Evolutionary conservation across 2,888 invertebrate genomes (phyloP).

Genomic region (Drosophila anceps): DNA sequence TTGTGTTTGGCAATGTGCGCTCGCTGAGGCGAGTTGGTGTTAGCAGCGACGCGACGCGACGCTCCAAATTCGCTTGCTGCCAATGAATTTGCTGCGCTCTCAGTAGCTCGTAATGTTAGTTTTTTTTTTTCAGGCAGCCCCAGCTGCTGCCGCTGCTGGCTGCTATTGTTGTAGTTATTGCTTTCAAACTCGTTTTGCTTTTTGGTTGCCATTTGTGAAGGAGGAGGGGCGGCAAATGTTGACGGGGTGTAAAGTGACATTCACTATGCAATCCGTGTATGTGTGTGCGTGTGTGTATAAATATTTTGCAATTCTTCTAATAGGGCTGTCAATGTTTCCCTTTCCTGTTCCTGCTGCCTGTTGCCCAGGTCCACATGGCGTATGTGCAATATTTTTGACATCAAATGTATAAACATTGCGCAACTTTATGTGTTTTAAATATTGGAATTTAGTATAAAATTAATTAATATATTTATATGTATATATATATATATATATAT

Average conservation of each 20-base stretch:
- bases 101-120: slow-evolving; percentile 26
- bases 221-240: slow-evolving; percentile 2
- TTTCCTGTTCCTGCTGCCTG: slow-evolving; percentile 11
- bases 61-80: slow-evolving; percentile 35
- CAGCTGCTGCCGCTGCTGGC: slow-evolving; percentile 25
- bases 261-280: slow-evolving; percentile 10
- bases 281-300: slow-evolving; percentile 17
- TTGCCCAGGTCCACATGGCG: slow-evolving; percentile 27
- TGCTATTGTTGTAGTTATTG: slow-evolving; percentile 17
- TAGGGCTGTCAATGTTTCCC: slow-evolving; percentile 6
- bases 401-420: not conserved
- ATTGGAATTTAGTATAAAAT: not conserved
- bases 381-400: slow-evolving; percentile 38
- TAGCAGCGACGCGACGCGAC: slow-evolving; percentile 24
- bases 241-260: slow-evolving; percentile 30
- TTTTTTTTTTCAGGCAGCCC: slow-evolving; percentile 24
- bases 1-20: slow-evolving; percentile 39
- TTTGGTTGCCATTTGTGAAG: slow-evolving; percentile 25
- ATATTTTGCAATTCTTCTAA: slow-evolving; percentile 21
- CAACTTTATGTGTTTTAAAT: not conserved
- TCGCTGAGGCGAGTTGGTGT: slow-evolving; percentile 4
- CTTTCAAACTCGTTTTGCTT: slow-evolving; percentile 60
- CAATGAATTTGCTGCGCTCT: slow-evolving; percentile 28
- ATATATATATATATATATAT: too few species aligned
- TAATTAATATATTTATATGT: too few species aligned